Evolutionary conservation across 2,888 invertebrate species (phyloP).

Genomic region (Brenthis hecate): DNA sequence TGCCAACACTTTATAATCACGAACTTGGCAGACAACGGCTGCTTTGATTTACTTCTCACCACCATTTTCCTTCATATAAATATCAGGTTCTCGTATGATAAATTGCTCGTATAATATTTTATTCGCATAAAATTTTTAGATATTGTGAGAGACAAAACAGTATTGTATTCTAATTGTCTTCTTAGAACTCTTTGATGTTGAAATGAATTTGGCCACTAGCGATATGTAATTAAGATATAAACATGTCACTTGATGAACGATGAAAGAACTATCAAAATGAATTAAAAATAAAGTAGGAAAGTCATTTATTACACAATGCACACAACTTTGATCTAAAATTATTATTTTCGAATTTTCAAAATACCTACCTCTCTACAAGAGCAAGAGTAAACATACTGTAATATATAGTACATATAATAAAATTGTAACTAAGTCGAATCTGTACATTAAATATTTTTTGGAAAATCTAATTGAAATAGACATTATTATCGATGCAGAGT

Average conservation of each 20-base stretch:
- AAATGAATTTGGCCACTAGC: slow-evolving; percentile 34
- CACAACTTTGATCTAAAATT: slow-evolving; percentile 27
- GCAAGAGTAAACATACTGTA: no score
- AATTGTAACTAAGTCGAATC: no score
- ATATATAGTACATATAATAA: no score
- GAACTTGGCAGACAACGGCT: slow-evolving; percentile 68
- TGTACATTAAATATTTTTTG: no score
- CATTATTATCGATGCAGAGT: no score
- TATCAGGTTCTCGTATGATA: slow-evolving; percentile 49
- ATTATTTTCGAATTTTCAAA: neutral
- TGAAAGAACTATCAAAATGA: slow-evolving; percentile 36
- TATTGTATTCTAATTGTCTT: slow-evolving; percentile 43
- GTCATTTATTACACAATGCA: slow-evolving; percentile 22
- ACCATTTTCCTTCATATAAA: slow-evolving; percentile 49
- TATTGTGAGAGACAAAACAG: slow-evolving; percentile 42
- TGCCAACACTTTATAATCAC: slow-evolving; percentile 64
- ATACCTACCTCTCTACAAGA: neutral
- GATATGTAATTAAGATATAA: slow-evolving; percentile 35
- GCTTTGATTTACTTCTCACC: slow-evolving; percentile 78
- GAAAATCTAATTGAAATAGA: no score
- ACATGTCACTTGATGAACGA: slow-evolving; percentile 37
- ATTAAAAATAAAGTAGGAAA: slow-evolving; percentile 29
- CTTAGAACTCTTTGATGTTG: slow-evolving; percentile 40
- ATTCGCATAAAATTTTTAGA: slow-evolving; percentile 37
- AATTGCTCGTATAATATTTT: slow-evolving; percentile 40